These are phyloP conservation scores for Takifugu ocellatus DNA, from an alignment of 2,797 vertebrate genomes.

Conservation along the genomic window DNA sequence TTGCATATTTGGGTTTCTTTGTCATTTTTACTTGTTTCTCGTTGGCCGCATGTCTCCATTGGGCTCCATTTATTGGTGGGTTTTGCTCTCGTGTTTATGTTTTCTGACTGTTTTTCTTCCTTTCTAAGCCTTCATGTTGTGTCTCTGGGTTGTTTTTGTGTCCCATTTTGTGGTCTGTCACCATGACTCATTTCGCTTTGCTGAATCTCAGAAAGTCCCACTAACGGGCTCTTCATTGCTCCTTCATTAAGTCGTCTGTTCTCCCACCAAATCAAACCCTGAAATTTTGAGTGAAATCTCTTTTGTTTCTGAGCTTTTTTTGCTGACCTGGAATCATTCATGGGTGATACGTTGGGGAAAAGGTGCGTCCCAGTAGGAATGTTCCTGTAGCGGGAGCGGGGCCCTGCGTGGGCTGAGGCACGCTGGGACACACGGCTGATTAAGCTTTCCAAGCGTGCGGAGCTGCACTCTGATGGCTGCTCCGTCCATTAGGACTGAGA, in stretches of 20 bases:
- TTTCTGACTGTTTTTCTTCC: background rate
- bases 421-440: conserved; percentile 31
- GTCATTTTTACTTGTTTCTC: too few species aligned
- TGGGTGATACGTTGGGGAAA: conserved; percentile 1
- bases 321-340: conserved; percentile 7
- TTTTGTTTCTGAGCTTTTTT: background rate
- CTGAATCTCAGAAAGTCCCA: background rate
- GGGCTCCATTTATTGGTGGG: too few species aligned
- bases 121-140: background rate
- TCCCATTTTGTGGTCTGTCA: background rate
- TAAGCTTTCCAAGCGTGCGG: conserved; percentile 28
- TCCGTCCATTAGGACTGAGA: conserved; percentile 44
- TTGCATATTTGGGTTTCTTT: background rate
- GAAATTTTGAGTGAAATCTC: background rate
- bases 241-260: too few species aligned
- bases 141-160: background rate
- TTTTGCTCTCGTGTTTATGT: background rate
- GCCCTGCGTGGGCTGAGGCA: conserved; percentile 21
- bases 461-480: conserved; percentile 21
- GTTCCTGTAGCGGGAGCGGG: conserved; percentile 2
- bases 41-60: too few species aligned
- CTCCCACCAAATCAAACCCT: background rate
- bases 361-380: conserved; percentile 9
- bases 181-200: background rate
- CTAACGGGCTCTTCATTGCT: too few species aligned